These are phyloP conservation scores for Dromiciops gliroides DNA, from an alignment of 2,113 vertebrate genomes.

Conservation along the genomic window DNA sequence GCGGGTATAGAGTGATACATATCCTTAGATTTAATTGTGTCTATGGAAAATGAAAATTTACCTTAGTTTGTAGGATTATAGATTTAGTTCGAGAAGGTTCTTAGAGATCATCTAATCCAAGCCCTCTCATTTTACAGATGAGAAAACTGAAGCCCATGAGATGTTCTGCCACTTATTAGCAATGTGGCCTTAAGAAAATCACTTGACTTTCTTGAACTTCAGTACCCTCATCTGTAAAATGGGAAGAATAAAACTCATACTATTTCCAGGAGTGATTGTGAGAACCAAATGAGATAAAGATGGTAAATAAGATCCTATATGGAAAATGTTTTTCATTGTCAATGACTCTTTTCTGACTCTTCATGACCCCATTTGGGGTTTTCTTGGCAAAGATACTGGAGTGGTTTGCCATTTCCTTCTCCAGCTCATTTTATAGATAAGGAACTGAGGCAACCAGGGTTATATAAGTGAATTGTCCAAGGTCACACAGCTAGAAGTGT, in stretches of 20 bases:
- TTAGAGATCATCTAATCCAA: background rate
- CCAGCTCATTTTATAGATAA: background rate
- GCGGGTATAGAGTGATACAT: too few species aligned
- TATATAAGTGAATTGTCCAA: background rate
- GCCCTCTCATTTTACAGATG: background rate
- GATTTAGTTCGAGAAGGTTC: background rate
- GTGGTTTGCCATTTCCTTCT: background rate
- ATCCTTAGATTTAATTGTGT: too few species aligned
- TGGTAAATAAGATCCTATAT: background rate
- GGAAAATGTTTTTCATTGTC: background rate
- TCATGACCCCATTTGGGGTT: background rate
- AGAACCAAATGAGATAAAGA: background rate
- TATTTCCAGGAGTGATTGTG: background rate
- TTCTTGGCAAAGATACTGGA: background rate
- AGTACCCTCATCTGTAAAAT: background rate
- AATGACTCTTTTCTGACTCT: background rate
- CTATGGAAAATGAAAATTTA: background rate
- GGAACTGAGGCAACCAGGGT: background rate
- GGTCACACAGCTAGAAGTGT: background rate
- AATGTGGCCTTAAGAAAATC: background rate
- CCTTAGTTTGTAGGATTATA: background rate
- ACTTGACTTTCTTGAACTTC: background rate
- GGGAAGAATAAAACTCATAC: background rate
- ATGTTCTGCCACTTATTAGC: background rate
- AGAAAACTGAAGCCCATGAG: background rate